Evolutionary conservation across 92 coral and sea anemone species (phyloP).

Genomic region (Porites divaricata): DNA sequence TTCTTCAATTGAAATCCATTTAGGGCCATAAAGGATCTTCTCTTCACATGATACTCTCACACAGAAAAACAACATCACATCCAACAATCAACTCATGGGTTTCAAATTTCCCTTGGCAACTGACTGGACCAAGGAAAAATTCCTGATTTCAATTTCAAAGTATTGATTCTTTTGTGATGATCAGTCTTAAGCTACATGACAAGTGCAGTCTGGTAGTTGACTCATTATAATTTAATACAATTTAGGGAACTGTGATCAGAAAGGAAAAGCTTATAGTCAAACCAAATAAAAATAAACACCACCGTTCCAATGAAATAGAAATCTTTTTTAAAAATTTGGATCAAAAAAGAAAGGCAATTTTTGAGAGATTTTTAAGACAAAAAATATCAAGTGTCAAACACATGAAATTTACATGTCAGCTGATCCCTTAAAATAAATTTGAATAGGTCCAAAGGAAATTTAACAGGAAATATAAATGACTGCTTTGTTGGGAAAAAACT

Average conservation of each 20-base stretch:
- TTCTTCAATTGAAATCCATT: conserved; percentile 82
- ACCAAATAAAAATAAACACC: conserved; percentile 31
- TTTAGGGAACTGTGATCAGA: conserved; percentile 28
- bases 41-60: conserved; percentile 82
- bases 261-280: conserved; percentile 26
- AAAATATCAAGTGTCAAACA: conserved; percentile 23
- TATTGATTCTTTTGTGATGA: conserved; percentile 17
- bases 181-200: conserved; percentile 51
- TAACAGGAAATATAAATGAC: conserved; percentile 9
- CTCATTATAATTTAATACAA: conserved; percentile 66
- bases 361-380: background rate
- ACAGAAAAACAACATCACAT: conserved; percentile 76
- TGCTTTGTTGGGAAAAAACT: conserved; percentile 7
- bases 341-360: background rate
- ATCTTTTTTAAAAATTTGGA: background rate
- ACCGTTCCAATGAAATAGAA: background rate
- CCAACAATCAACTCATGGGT: background rate
- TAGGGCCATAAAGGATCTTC: conserved; percentile 69
- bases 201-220: conserved; percentile 35
- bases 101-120: conserved; percentile 24
- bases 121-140: conserved; percentile 8
- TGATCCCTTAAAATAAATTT: conserved; percentile 29
- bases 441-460: background rate
- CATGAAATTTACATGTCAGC: conserved; percentile 41
- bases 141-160: conserved; percentile 24